Percentiles rank a stretch among this genome's conserved stretches.
Conservation (phyloP, 1,140 invertebrate species). For the Ylistrum balloti region DNA sequence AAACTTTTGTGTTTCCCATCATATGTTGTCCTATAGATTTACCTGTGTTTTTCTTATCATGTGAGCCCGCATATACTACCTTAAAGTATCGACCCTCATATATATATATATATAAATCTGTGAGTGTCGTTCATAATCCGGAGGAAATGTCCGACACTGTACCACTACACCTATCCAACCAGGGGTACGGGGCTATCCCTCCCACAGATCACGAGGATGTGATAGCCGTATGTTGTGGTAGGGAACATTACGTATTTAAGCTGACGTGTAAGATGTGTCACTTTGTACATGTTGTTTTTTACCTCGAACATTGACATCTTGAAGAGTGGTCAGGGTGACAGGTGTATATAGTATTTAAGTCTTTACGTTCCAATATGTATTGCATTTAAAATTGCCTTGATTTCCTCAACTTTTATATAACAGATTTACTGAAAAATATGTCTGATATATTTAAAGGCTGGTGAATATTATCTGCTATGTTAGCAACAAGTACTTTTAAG, state of each 20-base stretch:
- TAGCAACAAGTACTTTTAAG: too few relatives aligned
- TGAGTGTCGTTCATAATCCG: neutral
- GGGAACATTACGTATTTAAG: neutral
- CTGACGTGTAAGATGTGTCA: neutral
- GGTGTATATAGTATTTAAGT: neutral
- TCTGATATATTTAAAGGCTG: too few relatives aligned
- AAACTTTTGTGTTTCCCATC: conserved; percentile 16
- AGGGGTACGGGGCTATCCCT: neutral
- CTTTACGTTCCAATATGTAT: too few relatives aligned
- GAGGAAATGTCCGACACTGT: conserved; percentile 1
- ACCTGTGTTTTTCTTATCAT: conserved; percentile 34
- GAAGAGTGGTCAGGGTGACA: neutral
- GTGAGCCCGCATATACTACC: conserved; percentile 2
- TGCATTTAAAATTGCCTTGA: too few relatives aligned
- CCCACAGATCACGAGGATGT: neutral
- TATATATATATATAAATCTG: neutral
- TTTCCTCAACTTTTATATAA: too few relatives aligned
- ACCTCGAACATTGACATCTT: too few relatives aligned
- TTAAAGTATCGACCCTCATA: neutral
- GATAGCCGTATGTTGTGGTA: neutral
- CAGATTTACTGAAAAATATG: too few relatives aligned
- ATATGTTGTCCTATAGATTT: conserved; percentile 13
- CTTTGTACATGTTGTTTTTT: neutral
- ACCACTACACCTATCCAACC: neutral
- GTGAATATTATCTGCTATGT: too few relatives aligned